Base-by-base conservation (phyloP, 35 echinoderm and acorn worm species). In the Apostichopus japonicus region DNA sequence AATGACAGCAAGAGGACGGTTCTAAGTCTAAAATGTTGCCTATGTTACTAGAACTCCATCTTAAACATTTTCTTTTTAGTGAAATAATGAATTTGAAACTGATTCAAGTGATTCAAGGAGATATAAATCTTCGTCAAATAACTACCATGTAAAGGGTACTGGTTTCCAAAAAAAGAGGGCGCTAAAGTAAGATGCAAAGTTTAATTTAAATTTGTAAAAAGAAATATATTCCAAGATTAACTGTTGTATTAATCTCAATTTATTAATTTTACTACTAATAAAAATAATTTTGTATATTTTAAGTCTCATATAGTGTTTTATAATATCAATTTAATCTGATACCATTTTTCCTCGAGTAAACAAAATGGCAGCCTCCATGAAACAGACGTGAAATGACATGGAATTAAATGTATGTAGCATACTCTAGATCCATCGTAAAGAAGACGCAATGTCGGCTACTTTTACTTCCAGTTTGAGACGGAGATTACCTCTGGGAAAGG, bases 81-180 rank as follows among this genome's bases (percentile, higher is more conserved):
- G n/a, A 75, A 19, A 75, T 75, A 21, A 23, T 75, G 7, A 75
- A 14, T 19, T 6, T 75, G 17, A 24, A 75, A 19, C 15, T 54
- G 79, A 83, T 83, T 21, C 3, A 25, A 56, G 1, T 25, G 79
- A 83, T 83, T 83, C 6, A 6, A 4, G 79, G 44, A 56, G 79
- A 83, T 83, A 14, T 5, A 21, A 83, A 55, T 83, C 5, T 83
- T 13, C 21, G 17, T 10, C 4, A 83, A 83, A 54, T 83, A 17
- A 15, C 56, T 83, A 83, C 79, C 79, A 7, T 83, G 27, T 83
- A 53, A 54, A 0, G 17, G 4, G 16, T 16, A 83, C 79, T 25
- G 79, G 79, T 83, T 82, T 25, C 54, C 7, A 5, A 83, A 55
- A 83, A 83, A 83, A 83, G 79, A 83, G 79, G 79, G 79, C 79